Conservation (phyloP, 1,140 invertebrate species). For the Chironomus striatipennis region DNA sequence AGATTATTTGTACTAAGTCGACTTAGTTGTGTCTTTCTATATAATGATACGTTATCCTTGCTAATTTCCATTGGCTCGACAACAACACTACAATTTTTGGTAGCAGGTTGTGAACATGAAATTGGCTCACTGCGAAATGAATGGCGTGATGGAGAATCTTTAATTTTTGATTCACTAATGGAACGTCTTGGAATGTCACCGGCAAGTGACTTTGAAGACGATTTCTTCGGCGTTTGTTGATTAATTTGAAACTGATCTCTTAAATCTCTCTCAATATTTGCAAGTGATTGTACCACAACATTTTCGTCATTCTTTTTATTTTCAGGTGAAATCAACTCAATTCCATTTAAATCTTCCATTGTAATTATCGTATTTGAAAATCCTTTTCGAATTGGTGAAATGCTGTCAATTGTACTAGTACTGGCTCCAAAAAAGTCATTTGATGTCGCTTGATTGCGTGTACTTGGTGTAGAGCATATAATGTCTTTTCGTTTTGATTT, state of each 20-base stretch:
- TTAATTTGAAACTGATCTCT: background rate
- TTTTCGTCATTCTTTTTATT: background rate
- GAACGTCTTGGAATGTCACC: background rate
- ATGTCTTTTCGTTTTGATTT: background rate
- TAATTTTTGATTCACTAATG: too few relatives aligned
- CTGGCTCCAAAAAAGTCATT: background rate
- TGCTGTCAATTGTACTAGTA: background rate
- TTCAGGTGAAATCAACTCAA: background rate
- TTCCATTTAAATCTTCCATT: background rate
- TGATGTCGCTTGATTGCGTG: background rate
- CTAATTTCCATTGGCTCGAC: background rate
- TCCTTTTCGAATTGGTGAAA: background rate
- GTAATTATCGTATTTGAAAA: background rate
- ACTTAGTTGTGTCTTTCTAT: background rate
- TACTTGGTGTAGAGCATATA: background rate
- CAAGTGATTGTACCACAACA: background rate
- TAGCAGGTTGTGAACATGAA: background rate
- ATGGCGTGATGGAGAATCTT: background rate
- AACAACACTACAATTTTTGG: background rate
- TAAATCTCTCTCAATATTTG: background rate
- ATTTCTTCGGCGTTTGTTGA: background rate
- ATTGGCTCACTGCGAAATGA: background rate
- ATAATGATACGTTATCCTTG: background rate
- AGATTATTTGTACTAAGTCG: background rate
- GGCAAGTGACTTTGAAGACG: background rate